Conservation (phyloP, 1,140 invertebrate genomes). For the Bombus huntii region DNA sequence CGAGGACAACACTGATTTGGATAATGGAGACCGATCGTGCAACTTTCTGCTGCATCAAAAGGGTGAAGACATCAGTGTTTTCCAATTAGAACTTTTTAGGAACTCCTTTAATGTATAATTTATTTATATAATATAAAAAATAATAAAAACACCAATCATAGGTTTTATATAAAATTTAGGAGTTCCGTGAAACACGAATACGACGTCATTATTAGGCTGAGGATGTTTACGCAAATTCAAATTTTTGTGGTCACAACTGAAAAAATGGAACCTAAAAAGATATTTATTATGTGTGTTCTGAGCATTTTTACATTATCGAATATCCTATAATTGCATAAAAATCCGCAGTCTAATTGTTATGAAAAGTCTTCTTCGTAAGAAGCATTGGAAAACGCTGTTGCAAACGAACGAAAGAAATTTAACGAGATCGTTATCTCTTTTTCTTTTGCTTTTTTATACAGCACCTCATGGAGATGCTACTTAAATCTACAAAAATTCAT, state of each 20-base stretch:
- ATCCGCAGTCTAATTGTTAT: too few relatives aligned
- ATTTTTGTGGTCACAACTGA: too few relatives aligned
- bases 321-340: too few relatives aligned
- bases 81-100: background rate
- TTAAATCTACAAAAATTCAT: slow-evolving; percentile 58
- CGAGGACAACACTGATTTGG: background rate
- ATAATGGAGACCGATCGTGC: background rate
- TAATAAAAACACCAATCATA: background rate
- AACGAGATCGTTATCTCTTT: background rate
- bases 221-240: too few relatives aligned
- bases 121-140: background rate
- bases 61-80: slow-evolving; percentile 13
- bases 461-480: slow-evolving; percentile 50
- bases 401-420: background rate
- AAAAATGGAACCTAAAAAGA: too few relatives aligned
- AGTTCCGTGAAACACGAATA: background rate
- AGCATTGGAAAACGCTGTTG: slow-evolving; percentile 17
- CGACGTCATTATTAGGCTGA: too few relatives aligned
- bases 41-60: background rate
- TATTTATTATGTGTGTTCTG: too few relatives aligned
- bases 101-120: background rate
- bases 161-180: background rate
- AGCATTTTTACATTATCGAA: too few relatives aligned
- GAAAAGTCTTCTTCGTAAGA: background rate
- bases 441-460: slow-evolving; percentile 23